phyloP scores from a whole-genome alignment of 2,797 vertebrate species.

The Okamejei kenojei region DNA sequence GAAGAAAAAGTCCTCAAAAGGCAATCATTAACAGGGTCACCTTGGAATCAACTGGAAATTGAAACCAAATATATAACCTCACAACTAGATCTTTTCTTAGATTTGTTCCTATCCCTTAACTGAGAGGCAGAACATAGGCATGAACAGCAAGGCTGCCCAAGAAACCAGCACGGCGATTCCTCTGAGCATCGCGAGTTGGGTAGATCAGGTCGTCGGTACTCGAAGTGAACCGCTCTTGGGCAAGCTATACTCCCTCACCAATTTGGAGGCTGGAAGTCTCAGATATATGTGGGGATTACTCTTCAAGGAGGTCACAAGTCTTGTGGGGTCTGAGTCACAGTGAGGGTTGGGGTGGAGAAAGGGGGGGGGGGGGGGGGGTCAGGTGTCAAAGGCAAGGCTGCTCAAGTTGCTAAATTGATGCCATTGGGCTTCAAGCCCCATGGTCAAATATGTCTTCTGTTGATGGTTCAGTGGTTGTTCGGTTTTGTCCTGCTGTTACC shows the following conservation, averaged over 20 bases:
- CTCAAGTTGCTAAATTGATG: background rate
- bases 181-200: background rate
- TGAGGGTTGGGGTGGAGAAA: background rate
- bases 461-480: background rate
- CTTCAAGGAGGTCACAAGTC: background rate
- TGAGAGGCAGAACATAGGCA: constrained; percentile 36
- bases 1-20: constrained; percentile 57
- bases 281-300: background rate
- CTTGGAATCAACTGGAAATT: constrained; percentile 57
- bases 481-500: background rate
- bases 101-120: background rate
- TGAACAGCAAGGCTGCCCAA: background rate
- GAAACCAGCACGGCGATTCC: too few relatives aligned
- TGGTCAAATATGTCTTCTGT: background rate
- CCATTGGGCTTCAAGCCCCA: background rate
- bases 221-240: background rate
- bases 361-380: background rate
- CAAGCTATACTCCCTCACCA: background rate
- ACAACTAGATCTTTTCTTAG: constrained; percentile 49
- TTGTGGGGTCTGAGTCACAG: too few relatives aligned
- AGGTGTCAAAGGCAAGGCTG: background rate
- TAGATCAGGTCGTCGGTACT: background rate
- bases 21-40: constrained; percentile 57
- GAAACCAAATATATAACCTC: constrained; percentile 41
- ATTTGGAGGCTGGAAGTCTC: background rate